phyloP scores from a whole-genome alignment of 2,113 vertebrate genomes.

The Lagopus muta region DNA sequence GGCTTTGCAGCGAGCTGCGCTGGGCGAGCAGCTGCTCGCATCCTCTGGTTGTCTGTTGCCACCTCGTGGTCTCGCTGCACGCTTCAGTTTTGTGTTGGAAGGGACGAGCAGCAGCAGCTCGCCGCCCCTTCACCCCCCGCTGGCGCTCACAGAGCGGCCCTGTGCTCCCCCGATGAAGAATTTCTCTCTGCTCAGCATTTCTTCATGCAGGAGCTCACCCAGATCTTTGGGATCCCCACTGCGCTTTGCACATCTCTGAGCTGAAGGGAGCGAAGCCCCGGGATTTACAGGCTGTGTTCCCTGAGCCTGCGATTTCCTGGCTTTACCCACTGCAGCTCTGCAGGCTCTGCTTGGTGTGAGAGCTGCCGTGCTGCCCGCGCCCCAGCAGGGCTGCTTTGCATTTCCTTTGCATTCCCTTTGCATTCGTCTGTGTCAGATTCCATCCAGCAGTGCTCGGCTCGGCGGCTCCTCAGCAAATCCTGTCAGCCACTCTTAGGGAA shows the following conservation, averaged over 20 bases:
- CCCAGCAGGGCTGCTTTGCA: not conserved
- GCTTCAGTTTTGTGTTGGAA: not conserved
- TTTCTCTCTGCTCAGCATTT: not conserved
- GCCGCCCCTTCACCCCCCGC: not conserved
- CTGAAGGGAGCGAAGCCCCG: not conserved
- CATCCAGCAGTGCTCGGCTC: not conserved
- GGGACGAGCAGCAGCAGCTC: not conserved
- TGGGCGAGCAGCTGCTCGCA: fast-evolving
- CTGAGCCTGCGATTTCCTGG: not conserved
- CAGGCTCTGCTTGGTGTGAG: fast-evolving
- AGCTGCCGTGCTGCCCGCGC: not conserved
- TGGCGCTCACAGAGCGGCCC: not conserved
- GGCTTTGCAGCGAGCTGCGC: not conserved
- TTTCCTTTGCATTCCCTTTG: fast-evolving
- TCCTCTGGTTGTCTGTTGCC: slow-evolving; percentile 52
- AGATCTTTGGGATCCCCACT: not conserved
- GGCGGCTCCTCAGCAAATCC: not conserved
- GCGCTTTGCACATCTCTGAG: fast-evolving
- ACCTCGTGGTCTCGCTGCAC: slow-evolving; percentile 38
- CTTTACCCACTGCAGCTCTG: not conserved
- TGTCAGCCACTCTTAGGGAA: not conserved
- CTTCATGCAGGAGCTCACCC: not conserved
- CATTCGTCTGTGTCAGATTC: not conserved
- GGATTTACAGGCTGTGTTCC: not conserved
- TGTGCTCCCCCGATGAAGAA: fast-evolving